Conservation (phyloP, 2,113 vertebrate genomes). For the Ptilorrhoa leucosticta region DNA sequence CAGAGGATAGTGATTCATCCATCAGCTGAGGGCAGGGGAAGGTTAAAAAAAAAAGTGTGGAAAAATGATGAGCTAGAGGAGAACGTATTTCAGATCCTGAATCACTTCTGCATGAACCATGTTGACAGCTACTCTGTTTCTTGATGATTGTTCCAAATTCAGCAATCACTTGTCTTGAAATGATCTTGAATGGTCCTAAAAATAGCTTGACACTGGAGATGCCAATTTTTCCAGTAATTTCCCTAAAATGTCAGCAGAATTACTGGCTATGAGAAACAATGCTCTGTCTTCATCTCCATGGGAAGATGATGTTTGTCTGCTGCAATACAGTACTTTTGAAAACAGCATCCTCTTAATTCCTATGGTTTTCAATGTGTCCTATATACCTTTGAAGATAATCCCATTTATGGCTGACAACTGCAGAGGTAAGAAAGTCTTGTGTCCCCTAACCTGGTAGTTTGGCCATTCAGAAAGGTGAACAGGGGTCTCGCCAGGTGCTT, state of each 20-base stretch:
- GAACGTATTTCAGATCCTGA: background rate
- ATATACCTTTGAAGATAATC: background rate
- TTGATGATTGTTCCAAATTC: background rate
- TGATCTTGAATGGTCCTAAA: background rate
- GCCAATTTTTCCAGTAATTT: background rate
- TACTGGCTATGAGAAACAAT: background rate
- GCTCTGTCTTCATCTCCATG: background rate
- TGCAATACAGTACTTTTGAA: background rate
- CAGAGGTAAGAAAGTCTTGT: background rate
- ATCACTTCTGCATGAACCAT: background rate
- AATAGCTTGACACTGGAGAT: background rate
- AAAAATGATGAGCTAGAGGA: background rate
- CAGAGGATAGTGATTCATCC: slow-evolving; percentile 4
- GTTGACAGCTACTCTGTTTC: background rate
- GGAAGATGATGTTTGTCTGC: background rate
- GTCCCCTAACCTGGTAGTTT: background rate
- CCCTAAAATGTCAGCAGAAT: background rate
- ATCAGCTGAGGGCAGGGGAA: background rate
- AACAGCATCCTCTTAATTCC: background rate
- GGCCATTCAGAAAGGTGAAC: background rate
- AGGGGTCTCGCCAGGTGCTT: background rate
- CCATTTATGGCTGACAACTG: background rate
- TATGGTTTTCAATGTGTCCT: background rate
- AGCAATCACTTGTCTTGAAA: background rate
- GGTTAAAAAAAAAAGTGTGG: background rate